A percentile compares a stretch with the other conserved stretches of the same genome.
phyloP scores from a whole-genome alignment of 2,797 vertebrate genomes.

The Rhynchotus rufescens region DNA sequence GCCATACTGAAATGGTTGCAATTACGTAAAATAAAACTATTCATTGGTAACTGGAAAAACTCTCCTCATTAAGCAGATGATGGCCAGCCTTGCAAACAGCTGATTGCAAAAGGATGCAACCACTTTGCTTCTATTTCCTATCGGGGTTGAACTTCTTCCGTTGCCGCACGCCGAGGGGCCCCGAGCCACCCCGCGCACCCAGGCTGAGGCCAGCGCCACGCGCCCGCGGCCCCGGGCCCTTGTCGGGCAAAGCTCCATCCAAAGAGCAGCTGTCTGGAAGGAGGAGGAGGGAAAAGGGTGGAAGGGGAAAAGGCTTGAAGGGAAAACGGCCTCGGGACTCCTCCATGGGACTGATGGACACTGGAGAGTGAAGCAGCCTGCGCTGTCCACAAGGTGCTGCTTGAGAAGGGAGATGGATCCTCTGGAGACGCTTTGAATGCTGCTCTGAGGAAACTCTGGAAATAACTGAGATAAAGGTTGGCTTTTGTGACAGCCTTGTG shows the following conservation, averaged over 20 bases:
- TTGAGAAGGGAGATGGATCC: background rate
- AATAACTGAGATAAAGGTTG: background rate
- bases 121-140: slow-evolving; percentile 88
- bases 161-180: slow-evolving; percentile 43
- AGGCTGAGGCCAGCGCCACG: background rate
- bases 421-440: background rate
- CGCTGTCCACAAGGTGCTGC: background rate
- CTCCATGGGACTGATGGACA: background rate
- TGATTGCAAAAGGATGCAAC: slow-evolving; percentile 93
- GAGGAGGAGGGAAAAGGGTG: background rate
- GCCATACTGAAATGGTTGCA: slow-evolving; percentile 86
- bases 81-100: slow-evolving; percentile 80
- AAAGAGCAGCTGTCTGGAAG: background rate
- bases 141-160: slow-evolving; percentile 79
- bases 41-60: slow-evolving; percentile 78
- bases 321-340: background rate
- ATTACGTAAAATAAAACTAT: slow-evolving; percentile 86
- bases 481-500: background rate
- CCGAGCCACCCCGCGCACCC: slow-evolving; percentile 45
- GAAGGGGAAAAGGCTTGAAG: background rate
- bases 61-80: slow-evolving; percentile 83
- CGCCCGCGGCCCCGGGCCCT: background rate
- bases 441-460: background rate
- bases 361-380: fast-evolving
- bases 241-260: background rate